Evolutionary conservation across 37 sponge, comb jelly and placozoan species (phyloP).

Genomic region (Aphrocallistes beatrix): DNA sequence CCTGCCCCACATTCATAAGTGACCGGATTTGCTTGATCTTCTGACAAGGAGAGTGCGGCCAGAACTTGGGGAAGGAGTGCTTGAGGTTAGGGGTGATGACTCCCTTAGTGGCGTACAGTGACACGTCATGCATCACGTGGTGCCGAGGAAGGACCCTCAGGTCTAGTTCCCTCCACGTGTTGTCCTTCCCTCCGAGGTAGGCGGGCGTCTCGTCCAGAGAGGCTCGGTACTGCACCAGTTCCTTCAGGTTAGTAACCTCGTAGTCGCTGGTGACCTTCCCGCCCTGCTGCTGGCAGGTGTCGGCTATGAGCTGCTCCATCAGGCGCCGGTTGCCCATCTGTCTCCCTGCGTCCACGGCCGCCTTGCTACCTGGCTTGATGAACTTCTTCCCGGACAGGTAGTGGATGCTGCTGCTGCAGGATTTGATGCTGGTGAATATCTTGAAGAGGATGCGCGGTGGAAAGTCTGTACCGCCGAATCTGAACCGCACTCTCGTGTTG

Average conservation of each 20-base stretch:
- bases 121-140: not conserved
- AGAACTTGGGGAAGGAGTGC: not conserved
- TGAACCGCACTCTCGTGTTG: conserved; percentile 68
- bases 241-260: conserved; percentile 79
- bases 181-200: conserved; percentile 78
- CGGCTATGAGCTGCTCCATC: conserved; percentile 68
- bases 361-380: conserved; percentile 63
- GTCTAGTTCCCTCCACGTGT: conserved; percentile 72
- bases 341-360: conserved; percentile 73
- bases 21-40: conserved; percentile 16
- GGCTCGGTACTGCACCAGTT: conserved; percentile 39
- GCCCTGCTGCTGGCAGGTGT: conserved; percentile 58
- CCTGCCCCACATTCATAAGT: not conserved
- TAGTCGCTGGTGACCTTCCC: conserved; percentile 51
- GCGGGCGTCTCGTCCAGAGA: conserved; percentile 81
- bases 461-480: conserved; percentile 78
- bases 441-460: conserved; percentile 88
- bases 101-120: not conserved
- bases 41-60: conserved; percentile 14
- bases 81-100: not conserved
- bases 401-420: conserved; percentile 28
- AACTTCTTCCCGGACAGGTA: conserved; percentile 83
- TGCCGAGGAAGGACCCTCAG: conserved; percentile 28
- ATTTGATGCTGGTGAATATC: conserved; percentile 48
- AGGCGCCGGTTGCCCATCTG: conserved; percentile 76